Base-by-base conservation (phyloP, 2,113 vertebrate genomes). In the Orientallactaga bullata region DNA sequence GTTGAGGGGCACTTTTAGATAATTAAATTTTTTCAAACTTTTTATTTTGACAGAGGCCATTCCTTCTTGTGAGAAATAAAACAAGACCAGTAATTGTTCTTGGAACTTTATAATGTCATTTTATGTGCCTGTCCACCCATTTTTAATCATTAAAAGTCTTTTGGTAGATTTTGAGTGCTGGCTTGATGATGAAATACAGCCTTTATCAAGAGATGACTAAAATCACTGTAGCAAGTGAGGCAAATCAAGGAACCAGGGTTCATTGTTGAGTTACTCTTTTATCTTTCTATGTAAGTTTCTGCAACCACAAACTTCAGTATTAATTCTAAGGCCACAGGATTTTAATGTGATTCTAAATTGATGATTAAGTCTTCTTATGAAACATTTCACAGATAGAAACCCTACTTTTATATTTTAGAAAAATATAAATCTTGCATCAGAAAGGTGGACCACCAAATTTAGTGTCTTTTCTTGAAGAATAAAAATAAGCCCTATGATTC, bases 41-140 rank as follows among this genome's bases (percentile, higher is more conserved):
- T 5, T 63, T 90, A 8, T 93, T 93, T 88, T 92, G 3, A 94
- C 32, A 85, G 60, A 92, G 21, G 12, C 42, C 11, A 78, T 81
- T 72, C 26, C 66, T 77, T 81, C 20, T 85, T 58, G 30, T 74
- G 82, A 89, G 77, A 95, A 93, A 93, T 21, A 21, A 30, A 65
- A 3, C 32, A 76, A 72, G 23, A 81, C 6, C 35, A 69, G 18
- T 8, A 58, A 39, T 26, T 73, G 8, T 76, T 90, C 47, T 12
- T 28, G 16, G 55, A 74, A 58, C 12, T 16, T 74, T 30, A 73
- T 10, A 28, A 32, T 74, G 85, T 66, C 17, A 82, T 81, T 90
- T 58, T 84, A n/a, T 28, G 2, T 61, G 21, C 28, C 35, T 28
- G 23, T 2, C 2, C 4, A 58, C 15, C 76, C 17, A 10, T 17